Percentiles rank a stretch among this genome's conserved stretches.
phyloP scores from a whole-genome alignment of 1,140 invertebrate genomes.

The Drosophila bocqueti region DNA sequence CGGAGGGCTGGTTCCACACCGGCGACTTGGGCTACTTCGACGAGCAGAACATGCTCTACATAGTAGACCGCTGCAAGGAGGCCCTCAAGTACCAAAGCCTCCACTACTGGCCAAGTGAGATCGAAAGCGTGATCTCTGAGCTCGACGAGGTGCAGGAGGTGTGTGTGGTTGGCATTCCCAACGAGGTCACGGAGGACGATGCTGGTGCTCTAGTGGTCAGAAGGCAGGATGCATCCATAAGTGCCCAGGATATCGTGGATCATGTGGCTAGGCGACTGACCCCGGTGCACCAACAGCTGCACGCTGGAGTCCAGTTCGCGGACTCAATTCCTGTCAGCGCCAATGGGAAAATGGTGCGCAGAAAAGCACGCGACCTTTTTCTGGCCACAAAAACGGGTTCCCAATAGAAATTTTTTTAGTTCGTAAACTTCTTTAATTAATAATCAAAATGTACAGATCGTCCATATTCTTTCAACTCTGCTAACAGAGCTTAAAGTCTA shows the following conservation, averaged over 20 bases:
- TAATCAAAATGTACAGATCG: too few species aligned
- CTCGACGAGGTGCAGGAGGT: constrained; percentile 1
- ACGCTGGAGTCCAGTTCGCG: background rate
- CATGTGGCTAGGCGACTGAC: background rate
- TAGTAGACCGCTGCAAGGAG: constrained; percentile 3
- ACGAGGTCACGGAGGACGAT: background rate
- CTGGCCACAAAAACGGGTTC: background rate
- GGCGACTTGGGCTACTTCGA: too few species aligned
- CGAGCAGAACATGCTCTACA: background rate
- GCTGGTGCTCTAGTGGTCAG: background rate
- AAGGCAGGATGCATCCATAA: background rate
- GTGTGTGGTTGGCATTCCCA: constrained; percentile 3
- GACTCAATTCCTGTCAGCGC: background rate
- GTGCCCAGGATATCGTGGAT: constrained; percentile 1
- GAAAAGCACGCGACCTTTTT: background rate
- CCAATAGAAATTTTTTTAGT: too few species aligned
- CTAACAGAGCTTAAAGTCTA: too few species aligned
- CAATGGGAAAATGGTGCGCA: constrained; percentile 1
- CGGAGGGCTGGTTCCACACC: background rate
- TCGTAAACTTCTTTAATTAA: too few species aligned
- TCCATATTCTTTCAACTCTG: too few species aligned
- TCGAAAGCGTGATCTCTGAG: background rate
- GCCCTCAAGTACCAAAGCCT: background rate
- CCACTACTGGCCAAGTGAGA: background rate
- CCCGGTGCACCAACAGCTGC: background rate